Base-by-base conservation (phyloP, 2,797 vertebrate genomes). In the Prunella strophiata region DNA sequence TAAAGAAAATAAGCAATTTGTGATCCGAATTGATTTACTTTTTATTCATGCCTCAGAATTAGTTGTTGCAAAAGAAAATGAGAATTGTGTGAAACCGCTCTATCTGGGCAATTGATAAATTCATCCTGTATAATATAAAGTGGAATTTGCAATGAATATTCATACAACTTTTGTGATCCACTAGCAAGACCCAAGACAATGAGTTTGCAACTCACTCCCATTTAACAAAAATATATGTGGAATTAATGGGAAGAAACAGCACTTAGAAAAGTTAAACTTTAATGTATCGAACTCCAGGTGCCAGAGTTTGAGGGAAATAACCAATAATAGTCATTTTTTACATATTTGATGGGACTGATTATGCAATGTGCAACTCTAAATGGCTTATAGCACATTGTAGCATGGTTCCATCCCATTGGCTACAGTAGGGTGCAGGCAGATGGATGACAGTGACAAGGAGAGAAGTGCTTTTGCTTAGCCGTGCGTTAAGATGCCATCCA, bases 401-500 rank as follows among this genome's bases (percentile, higher is more conserved):
- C 97, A 98, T 98, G 97, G 98, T 98, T 98, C 98, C 97, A 97
- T 98, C 98, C 99, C 98, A 97, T 98, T 98, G 98, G 98, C 98
- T 98, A 98, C 98, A 98, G 98, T 99, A 98, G 97, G 97, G 98
- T 98, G 98, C 98, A 98, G 98, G 98, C 99, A 99, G 99, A 99
- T 99, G 99, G 99, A 99, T 98, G 98, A 98, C 98, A 98, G 98
- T 98, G 98, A 98, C 97, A 98, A 98, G 98, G 98, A 98, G 98
- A 98, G 98, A 97, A 98, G 98, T 98, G 98, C 98, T 98, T 99
- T 98, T 99, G 98, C 98, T 99, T 98, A 99, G 98, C 98, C 98
- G 98, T 99, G 98, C 98, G 98, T 99, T 99, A 98, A 99, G 98
- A 98, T 98, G 98, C 98, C 98, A 98, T 99, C 98, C 98, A 98